These are phyloP conservation scores for Diorhabda carinulata DNA, from an alignment of 1,140 invertebrate genomes.

Conservation along the genomic window DNA sequence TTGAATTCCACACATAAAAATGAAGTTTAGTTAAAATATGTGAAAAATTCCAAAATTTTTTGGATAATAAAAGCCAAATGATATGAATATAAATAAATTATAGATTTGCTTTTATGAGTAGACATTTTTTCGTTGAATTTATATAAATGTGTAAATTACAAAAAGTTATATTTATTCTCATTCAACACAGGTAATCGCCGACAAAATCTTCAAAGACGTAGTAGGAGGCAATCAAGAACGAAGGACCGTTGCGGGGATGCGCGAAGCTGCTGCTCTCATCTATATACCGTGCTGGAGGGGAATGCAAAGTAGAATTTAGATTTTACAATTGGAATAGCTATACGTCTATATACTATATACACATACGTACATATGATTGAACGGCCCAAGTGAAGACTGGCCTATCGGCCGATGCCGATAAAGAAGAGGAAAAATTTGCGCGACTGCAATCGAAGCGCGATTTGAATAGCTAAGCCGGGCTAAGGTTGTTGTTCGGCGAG, in stretches of 20 bases:
- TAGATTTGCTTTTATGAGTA: no score
- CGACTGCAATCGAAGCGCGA: slow-evolving; percentile 47
- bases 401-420: slow-evolving; percentile 24
- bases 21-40: no score
- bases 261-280: slow-evolving; percentile 5
- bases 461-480: slow-evolving; percentile 47
- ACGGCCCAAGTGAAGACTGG: slow-evolving; percentile 35
- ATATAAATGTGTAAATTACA: no score
- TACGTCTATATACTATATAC: slow-evolving; percentile 45
- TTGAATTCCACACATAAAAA: no score
- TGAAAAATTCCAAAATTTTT: no score
- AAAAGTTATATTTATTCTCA: no score
- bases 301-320: slow-evolving; percentile 46
- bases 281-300: slow-evolving; percentile 29
- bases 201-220: background rate
- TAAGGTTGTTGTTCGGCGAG: slow-evolving; percentile 43
- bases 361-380: slow-evolving; percentile 28
- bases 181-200: background rate
- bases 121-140: no score
- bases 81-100: no score
- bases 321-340: slow-evolving; percentile 47
- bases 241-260: background rate
- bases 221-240: background rate
- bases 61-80: no score
- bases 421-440: slow-evolving; percentile 35